Evolutionary conservation across 2,888 invertebrate species (phyloP), one percentile per base, ranked within the genome.

Genomic region (Spilarctia lutea): DNA sequence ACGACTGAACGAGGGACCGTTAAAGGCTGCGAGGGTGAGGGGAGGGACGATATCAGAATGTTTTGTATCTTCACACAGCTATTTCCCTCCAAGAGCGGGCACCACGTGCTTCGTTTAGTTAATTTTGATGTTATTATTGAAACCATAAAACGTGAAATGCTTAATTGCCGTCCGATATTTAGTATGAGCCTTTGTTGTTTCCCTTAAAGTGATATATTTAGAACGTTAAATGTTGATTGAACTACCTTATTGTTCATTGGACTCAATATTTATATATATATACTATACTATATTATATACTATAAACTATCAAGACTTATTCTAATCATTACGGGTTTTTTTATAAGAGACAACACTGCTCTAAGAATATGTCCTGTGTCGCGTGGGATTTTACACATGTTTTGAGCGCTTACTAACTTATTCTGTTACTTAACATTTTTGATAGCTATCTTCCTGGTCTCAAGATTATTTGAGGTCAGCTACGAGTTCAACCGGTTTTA

Each of bases 81-180:
- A 91, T 91, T 94, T 93, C 92, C 92, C 90, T 81, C 89, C 87
- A 84, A 90, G 88, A 89, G 86, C 85, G 84, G 85, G 85, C 83
- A 91, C 93, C 94, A 94, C 94, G 94, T 94, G 94, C 92, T 90
- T 84, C 87, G 91, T 89, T 92, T 91, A 91, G 93, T 93, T 89
- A 93, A 92, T 94, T 94, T 92, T 82, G 85, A 89, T 91, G 89
- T 91, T 94, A 93, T 93, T 92, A 91, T 91, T 91, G 91, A 89
- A 83, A 90, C 89, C 89, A 90, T 91, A 92, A 92, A 93, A 91
- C 87, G 90, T 86, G 88, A 90, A 89, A 89, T 91, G 91, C 91
- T 93, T 92, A 92, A 90, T 88, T 89, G 90, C 91, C 91, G 90
- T 91, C 90, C 89, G 88, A 81, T 81, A 81, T 86, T 82, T 84